These are phyloP conservation scores for Macrochelys suwanniensis DNA, from an alignment of 2,797 vertebrate species.

Conservation along the genomic window DNA sequence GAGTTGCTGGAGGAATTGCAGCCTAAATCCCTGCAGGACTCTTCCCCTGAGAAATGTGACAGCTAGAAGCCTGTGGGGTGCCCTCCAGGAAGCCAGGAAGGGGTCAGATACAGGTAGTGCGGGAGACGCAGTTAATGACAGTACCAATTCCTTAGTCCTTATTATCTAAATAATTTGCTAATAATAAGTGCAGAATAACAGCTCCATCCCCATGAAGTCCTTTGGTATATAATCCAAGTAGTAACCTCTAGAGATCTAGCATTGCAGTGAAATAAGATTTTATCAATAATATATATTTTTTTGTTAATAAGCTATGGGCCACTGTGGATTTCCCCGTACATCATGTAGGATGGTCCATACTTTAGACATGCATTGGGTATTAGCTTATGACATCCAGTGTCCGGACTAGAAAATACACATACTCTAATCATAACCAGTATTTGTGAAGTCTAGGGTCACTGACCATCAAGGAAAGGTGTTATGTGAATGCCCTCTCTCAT, in stretches of 20 bases:
- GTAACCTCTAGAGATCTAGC: too few species aligned
- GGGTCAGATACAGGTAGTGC: too few species aligned
- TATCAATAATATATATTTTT: too few species aligned
- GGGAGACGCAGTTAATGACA: too few species aligned
- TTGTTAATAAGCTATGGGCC: neutral
- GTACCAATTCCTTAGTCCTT: constrained; percentile 30
- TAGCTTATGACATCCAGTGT: neutral
- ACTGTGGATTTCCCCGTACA: neutral
- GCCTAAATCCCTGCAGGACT: too few species aligned
- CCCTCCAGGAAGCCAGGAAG: too few species aligned
- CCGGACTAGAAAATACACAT: neutral
- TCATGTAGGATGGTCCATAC: neutral
- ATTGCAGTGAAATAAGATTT: too few species aligned
- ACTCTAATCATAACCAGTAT: neutral
- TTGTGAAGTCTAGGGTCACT: neutral
- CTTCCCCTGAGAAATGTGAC: too few species aligned
- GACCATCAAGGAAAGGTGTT: neutral
- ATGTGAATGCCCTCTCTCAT: neutral
- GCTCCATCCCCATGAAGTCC: neutral
- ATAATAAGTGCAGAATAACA: neutral
- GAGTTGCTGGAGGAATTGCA: too few species aligned
- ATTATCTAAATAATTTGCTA: neutral
- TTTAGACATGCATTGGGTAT: neutral
- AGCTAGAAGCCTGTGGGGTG: too few species aligned
- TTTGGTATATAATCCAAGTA: neutral